Base-by-base conservation (phyloP, 2,888 invertebrate genomes). In the Luperina nickerlii region DNA sequence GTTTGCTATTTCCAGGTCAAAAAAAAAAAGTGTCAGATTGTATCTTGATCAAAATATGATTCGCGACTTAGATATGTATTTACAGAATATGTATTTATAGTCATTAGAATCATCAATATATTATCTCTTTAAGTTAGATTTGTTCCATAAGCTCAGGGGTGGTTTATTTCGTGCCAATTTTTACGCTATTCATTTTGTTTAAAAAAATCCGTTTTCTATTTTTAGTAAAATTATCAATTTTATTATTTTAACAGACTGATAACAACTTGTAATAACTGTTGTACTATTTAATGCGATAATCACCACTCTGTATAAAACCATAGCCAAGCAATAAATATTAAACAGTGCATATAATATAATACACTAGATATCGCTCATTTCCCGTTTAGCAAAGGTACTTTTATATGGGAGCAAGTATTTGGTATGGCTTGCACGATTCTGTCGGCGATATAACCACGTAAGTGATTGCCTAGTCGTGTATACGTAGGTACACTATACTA, bases 381-480 rank as follows among this genome's bases (percentile, higher is more conserved):
- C 62, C 70, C 74, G 79, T 79, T 83, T 78, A 76, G 80, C 79
- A 70, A 78, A 82, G 65, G 76, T 74, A 82, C 71, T 78, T 88
- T 83, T 79, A 76, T 83, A 78, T 79, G 65, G 77, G 48, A 74
- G 69, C 42, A 45, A 62, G 69, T 78, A 76, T 67, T 89, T 82
- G 63, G 83, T 82, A 87, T 88, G 83, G 82, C 75, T 78, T 81
- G 84, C 88, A 89, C 87, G 89, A 78, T 84, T 81, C 76, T 79
- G 79, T 85, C 65, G 81, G 79, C 75, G 78, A 84, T 88, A 85
- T 88, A 86, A 85, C 86, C 79, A 80, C 83, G 86, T 90, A 89
- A 89, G 86, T 88, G 88, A 87, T 89, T 84, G 83, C 81, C 78
- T 72, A 81, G 78, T 66, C 87, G 84, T 86, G 85, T 89, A 79